A percentile compares a stretch with the other conserved stretches of the same genome.
phyloP scores from a whole-genome alignment of 2,113 vertebrate species.

The Xiphophorus couchianus region DNA sequence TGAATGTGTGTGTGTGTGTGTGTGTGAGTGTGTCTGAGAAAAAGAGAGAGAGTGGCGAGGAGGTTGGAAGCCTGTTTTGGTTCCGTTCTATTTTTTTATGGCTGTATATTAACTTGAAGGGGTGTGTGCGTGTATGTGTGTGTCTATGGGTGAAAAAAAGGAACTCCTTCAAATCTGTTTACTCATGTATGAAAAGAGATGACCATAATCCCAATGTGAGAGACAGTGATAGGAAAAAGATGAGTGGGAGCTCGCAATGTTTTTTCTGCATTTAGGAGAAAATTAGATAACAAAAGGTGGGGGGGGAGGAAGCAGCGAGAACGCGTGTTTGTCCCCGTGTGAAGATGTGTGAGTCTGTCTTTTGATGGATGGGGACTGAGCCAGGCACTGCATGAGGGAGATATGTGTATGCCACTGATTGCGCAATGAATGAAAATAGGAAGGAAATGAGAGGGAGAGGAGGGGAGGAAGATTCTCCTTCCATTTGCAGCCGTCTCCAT shows the following conservation, averaged over 20 bases:
- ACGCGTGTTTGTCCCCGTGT: constrained; percentile 16
- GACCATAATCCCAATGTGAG: constrained; percentile 49
- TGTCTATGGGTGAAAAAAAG: neutral
- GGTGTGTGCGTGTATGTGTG: neutral
- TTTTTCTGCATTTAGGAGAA: constrained; percentile 46
- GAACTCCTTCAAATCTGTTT: constrained; percentile 16
- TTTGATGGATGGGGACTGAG: constrained; percentile 64
- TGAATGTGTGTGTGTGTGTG: constrained; percentile 39
- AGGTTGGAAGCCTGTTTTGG: constrained; percentile 55
- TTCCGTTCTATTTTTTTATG: constrained; percentile 27
- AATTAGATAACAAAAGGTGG: constrained; percentile 48
- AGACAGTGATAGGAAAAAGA: constrained; percentile 37
- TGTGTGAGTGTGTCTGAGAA: neutral
- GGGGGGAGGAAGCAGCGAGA: neutral
- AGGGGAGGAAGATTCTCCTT: constrained; percentile 53
- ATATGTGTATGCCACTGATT: constrained; percentile 70
- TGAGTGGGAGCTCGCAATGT: neutral
- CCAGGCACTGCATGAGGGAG: constrained; percentile 60
- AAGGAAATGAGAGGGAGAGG: constrained; percentile 32
- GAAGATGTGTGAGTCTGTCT: constrained; percentile 31
- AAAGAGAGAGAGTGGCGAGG: constrained; percentile 8
- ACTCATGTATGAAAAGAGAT: constrained; percentile 44
- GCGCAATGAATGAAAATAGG: constrained; percentile 83
- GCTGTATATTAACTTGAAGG: constrained; percentile 6
- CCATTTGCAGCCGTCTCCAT: constrained; percentile 56